Conservation (phyloP, 1,140 invertebrate species). For the Muscidifurax raptorellus region DNA sequence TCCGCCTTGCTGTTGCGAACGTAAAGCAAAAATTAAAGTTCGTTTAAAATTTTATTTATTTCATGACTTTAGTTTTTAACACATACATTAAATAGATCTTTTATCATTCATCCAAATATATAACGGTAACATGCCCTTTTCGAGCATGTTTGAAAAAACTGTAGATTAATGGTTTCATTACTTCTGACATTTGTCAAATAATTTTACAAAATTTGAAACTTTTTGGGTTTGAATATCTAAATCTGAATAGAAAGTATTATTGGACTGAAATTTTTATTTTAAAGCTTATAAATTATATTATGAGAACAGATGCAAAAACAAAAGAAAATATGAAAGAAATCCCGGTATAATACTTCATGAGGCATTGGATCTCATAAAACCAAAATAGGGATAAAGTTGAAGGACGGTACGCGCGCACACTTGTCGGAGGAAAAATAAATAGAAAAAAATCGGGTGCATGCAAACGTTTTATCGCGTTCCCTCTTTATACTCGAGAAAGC, state of each 20-base stretch:
- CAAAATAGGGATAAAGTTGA: not conserved
- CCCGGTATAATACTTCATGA: not conserved
- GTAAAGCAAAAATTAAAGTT: not conserved
- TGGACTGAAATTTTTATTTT: no score
- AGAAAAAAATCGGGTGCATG: slow-evolving; percentile 12
- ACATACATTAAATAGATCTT: no score
- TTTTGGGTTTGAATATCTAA: no score
- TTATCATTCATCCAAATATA: no score
- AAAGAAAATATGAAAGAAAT: not conserved
- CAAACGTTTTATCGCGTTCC: slow-evolving; percentile 32
- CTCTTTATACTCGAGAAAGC: not conserved
- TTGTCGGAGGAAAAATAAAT: not conserved
- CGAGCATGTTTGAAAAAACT: no score
- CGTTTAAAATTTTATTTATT: not conserved
- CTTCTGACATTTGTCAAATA: no score
- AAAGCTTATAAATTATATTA: no score
- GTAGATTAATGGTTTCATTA: no score
- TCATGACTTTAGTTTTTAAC: no score
- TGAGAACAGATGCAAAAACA: slow-evolving; percentile 15
- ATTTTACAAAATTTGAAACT: no score
- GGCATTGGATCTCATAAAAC: not conserved
- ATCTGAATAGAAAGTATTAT: no score
- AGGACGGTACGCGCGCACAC: not conserved
- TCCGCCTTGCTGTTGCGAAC: not conserved
- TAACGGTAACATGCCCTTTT: no score